A percentile compares a stretch with the other conserved stretches of the same genome.
phyloP scores from a whole-genome alignment of 2,888 invertebrate species.

The Aspidiotus rigidus region DNA sequence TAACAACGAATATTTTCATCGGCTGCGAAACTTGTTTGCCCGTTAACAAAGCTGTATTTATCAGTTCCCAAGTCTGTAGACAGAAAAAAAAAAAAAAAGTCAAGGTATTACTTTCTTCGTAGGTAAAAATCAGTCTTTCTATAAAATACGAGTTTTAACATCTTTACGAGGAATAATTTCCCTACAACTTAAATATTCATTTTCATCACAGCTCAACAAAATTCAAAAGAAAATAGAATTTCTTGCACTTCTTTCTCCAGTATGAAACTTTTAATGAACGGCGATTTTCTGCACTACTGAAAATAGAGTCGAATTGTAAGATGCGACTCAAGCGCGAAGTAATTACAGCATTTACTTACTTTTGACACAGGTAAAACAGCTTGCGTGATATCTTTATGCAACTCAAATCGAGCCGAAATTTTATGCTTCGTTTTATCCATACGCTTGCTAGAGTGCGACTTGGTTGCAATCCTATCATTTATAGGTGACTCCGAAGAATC shows the following conservation, averaged over 20 bases:
- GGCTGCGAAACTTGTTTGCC: slow-evolving; percentile 89
- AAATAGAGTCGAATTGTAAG: too few species aligned
- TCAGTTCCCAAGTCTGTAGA: slow-evolving; percentile 81
- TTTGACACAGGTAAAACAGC: slow-evolving; percentile 88
- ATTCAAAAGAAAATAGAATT: too few species aligned
- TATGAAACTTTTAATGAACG: too few species aligned
- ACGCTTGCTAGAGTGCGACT: slow-evolving; percentile 25
- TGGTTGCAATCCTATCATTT: slow-evolving; percentile 1
- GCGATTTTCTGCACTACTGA: too few species aligned
- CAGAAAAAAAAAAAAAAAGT: slow-evolving; percentile 4
- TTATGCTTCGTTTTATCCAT: slow-evolving; percentile 47
- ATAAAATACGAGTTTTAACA: too few species aligned
- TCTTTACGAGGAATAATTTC: too few species aligned
- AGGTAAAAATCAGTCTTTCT: too few species aligned
- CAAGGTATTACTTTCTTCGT: neutral
- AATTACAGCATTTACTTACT: slow-evolving; percentile 46
- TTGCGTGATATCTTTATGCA: slow-evolving; percentile 88
- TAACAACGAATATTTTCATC: slow-evolving; percentile 90
- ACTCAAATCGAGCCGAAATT: slow-evolving; percentile 72
- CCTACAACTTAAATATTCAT: too few species aligned
- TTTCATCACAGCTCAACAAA: too few species aligned
- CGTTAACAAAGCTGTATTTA: slow-evolving; percentile 91
- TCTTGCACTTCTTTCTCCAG: too few species aligned
- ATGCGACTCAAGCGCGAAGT: too few species aligned
- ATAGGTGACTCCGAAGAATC: slow-evolving; percentile 12